Percentiles rank a stretch among this genome's conserved stretches.
phyloP scores from a whole-genome alignment of 64 coral and sea anemone genomes.

The Montipora efflorescens region DNA sequence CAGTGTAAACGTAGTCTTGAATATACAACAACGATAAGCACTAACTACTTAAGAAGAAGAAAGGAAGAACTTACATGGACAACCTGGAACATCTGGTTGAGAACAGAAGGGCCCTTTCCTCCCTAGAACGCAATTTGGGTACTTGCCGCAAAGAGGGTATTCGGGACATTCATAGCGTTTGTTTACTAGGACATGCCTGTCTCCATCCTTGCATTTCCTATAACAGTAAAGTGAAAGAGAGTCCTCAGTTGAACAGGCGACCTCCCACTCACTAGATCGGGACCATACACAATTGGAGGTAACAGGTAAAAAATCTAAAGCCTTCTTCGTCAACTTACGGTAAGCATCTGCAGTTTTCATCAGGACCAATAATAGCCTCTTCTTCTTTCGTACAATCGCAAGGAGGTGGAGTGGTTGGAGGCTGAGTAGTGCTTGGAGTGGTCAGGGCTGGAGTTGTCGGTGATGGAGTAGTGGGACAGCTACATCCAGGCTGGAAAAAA shows the following conservation, averaged over 20 bases:
- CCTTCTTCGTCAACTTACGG: slow-evolving; percentile 38
- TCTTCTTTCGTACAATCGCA: slow-evolving; percentile 54
- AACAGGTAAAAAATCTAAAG: not conserved
- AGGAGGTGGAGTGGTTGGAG: slow-evolving; percentile 13
- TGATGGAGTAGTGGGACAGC: slow-evolving; percentile 16
- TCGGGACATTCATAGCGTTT: slow-evolving; percentile 61
- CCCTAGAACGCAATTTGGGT: slow-evolving; percentile 69
- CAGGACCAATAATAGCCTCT: not conserved
- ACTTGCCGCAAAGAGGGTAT: slow-evolving; percentile 37
- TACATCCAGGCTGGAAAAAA: not conserved
- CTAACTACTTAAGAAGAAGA: not conserved
- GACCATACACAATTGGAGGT: too few species aligned
- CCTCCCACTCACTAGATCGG: too few species aligned
- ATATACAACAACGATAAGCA: not conserved
- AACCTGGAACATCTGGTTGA: slow-evolving; percentile 66
- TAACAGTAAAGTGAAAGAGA: too few species aligned
- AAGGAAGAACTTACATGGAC: slow-evolving; percentile 40
- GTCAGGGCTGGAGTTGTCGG: not conserved
- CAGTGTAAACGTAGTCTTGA: not conserved
- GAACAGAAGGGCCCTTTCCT: slow-evolving; percentile 66
- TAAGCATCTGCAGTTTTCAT: slow-evolving; percentile 25
- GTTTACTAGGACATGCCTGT: slow-evolving; percentile 44
- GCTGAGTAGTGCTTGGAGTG: not conserved
- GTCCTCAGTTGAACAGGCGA: too few species aligned
- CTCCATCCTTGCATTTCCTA: slow-evolving; percentile 53